Evolutionary conservation across 30 jellyfish, hydroid and myxozoan species (phyloP).

Genomic region (Sanderia malayensis): DNA sequence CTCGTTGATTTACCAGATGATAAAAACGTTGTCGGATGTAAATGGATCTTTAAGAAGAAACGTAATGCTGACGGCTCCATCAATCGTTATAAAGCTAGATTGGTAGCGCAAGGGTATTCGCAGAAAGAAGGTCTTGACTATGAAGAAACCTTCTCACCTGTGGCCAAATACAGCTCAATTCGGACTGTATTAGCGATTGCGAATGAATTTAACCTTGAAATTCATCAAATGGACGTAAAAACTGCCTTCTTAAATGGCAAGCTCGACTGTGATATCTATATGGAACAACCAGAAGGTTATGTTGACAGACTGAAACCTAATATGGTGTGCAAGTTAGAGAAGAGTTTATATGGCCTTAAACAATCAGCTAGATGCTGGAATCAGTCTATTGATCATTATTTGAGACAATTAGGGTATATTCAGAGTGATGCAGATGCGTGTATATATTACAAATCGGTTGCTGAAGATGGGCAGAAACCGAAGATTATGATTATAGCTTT

Average conservation of each 20-base stretch:
- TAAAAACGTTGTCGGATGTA: constrained; percentile 12
- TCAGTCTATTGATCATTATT: not conserved
- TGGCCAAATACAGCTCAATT: constrained; percentile 28
- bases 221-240: constrained; percentile 43
- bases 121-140: constrained; percentile 14
- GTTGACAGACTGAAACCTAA: constrained; percentile 17
- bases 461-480: constrained; percentile 3
- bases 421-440: constrained; percentile 29
- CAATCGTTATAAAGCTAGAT: too few species aligned
- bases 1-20: too few species aligned
- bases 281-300: constrained; percentile 39
- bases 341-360: constrained; percentile 32
- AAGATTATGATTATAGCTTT: not conserved
- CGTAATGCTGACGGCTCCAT: too few species aligned
- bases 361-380: constrained; percentile 35
- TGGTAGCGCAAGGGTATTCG: too few species aligned
- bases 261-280: constrained; percentile 20
- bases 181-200: constrained; percentile 31
- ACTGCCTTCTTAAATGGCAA: constrained; percentile 40
- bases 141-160: constrained; percentile 33
- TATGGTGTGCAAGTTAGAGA: constrained; percentile 28
- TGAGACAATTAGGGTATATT: constrained; percentile 11
- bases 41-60: constrained; percentile 13
- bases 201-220: constrained; percentile 18
- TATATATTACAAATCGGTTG: constrained; percentile 18